Evolutionary conservation across 2,113 vertebrate genomes (phyloP).

Genomic region (human): GRCh38 chr17:21383001-21383500

Average conservation of each 20-base stretch:
- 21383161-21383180: neutral
- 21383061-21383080: neutral
- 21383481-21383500: neutral
- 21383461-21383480: neutral
- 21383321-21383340: conserved; percentile 8
- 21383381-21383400: neutral
- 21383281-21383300: conserved; percentile 63
- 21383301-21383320: conserved; percentile 62
- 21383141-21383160: neutral
- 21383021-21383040: neutral
- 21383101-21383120: neutral
- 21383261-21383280: conserved; percentile 76
- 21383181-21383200: neutral
- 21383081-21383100: neutral
- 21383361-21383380: conserved; percentile 31
- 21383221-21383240: conserved; percentile 47
- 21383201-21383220: conserved; percentile 60
- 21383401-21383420: neutral
- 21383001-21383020: neutral
- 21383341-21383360: conserved; percentile 56
- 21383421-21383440: neutral
- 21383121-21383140: neutral
- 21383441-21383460: neutral
- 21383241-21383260: conserved; percentile 70
- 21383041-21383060: neutral